Evolutionary conservation across 2,888 invertebrate species (phyloP).

Genomic region (Scrobipalpa atriplicella): DNA sequence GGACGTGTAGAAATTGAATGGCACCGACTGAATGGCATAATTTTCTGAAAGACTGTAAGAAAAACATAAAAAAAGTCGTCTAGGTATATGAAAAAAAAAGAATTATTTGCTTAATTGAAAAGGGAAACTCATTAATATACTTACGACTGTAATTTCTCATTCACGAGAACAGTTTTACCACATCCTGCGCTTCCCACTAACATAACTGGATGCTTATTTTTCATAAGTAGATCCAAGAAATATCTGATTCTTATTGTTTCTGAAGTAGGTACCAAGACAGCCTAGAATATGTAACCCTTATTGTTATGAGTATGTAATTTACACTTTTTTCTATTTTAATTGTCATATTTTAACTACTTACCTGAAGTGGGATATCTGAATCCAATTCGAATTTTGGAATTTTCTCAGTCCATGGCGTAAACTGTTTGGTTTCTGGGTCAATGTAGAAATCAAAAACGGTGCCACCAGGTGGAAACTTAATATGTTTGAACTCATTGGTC

Average conservation of each 20-base stretch:
- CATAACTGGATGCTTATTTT: constrained; percentile 95
- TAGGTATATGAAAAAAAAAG: no score
- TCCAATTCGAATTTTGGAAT: constrained; percentile 96
- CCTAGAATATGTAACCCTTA: constrained; percentile 81
- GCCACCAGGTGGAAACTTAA: constrained; percentile 95
- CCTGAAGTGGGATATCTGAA: constrained; percentile 94
- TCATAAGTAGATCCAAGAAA: constrained; percentile 95
- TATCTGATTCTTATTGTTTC: constrained; percentile 95
- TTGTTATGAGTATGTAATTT: background rate
- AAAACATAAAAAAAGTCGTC: constrained; percentile 22
- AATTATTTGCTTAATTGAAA: no score
- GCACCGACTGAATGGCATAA: constrained; percentile 94
- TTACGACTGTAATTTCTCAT: constrained; percentile 85
- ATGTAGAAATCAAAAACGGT: constrained; percentile 98
- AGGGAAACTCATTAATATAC: no score
- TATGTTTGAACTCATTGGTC: constrained; percentile 96
- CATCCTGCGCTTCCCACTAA: constrained; percentile 96
- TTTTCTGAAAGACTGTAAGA: constrained; percentile 87
- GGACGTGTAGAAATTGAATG: constrained; percentile 98
- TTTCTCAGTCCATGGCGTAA: constrained; percentile 94
- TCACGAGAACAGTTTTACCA: constrained; percentile 94
- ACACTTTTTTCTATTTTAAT: background rate
- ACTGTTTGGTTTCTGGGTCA: constrained; percentile 94
- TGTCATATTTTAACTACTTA: constrained; percentile 45
- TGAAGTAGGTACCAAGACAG: constrained; percentile 95